Evolutionary conservation across 2,888 invertebrate species (phyloP).

Genomic region (Aelia acuminata): DNA sequence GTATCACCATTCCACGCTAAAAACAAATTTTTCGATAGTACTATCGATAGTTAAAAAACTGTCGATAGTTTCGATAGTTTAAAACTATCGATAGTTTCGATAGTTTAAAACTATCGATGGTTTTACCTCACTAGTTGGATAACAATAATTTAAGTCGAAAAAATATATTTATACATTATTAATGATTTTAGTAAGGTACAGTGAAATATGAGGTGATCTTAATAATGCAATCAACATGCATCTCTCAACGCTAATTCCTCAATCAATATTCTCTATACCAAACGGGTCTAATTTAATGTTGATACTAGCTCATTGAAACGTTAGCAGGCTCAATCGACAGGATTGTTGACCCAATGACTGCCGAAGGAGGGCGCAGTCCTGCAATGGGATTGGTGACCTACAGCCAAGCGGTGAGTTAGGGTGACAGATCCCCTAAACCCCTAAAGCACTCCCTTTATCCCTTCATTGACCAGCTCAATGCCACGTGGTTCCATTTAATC

Average conservation of each 20-base stretch:
- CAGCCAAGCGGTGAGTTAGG: background rate
- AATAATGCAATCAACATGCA: background rate
- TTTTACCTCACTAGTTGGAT: too few species aligned
- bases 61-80: too few species aligned
- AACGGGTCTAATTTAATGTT: background rate
- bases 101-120: too few species aligned
- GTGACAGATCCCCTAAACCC: background rate
- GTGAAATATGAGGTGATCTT: too few species aligned
- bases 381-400: background rate
- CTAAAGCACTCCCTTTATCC: conserved; percentile 6
- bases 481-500: background rate
- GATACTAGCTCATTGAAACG: background rate
- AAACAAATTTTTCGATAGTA: too few species aligned
- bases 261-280: background rate
- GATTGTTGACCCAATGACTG: background rate
- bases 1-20: too few species aligned
- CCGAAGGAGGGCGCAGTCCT: background rate
- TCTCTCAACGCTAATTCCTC: background rate
- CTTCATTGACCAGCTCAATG: conserved; percentile 23
- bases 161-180: too few species aligned
- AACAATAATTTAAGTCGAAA: too few species aligned
- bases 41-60: too few species aligned
- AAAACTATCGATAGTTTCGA: too few species aligned
- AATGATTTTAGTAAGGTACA: too few species aligned
- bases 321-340: background rate